Evolutionary conservation across 2,797 vertebrate species (phyloP).

Genomic region (Alosa sapidissima): DNA sequence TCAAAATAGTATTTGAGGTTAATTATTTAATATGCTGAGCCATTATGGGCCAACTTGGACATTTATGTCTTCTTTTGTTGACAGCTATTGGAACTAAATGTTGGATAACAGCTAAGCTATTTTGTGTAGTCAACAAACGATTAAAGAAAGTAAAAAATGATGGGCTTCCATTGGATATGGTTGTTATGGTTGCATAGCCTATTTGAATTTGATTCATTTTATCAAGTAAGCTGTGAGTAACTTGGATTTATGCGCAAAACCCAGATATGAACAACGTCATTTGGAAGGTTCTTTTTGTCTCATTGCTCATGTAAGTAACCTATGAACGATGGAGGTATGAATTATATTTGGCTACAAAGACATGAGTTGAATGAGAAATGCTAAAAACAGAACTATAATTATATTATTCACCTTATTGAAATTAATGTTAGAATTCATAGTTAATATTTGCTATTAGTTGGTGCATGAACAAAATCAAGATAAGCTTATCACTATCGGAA

Average conservation of each 20-base stretch:
- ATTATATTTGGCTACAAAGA: neutral
- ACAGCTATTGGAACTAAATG: no score
- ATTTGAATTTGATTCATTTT: neutral
- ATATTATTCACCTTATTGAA: neutral
- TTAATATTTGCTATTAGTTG: neutral
- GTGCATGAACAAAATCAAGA: neutral
- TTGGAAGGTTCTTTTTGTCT: neutral
- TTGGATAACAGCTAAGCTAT: no score
- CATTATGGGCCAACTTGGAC: neutral
- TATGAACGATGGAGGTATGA: neutral
- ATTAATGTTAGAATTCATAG: neutral
- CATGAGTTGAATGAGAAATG: no score
- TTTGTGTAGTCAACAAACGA: no score
- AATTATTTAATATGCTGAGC: no score
- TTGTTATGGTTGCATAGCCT: no score
- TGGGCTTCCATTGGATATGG: no score
- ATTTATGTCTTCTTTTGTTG: neutral
- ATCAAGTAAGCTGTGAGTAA: neutral
- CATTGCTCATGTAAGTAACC: conserved; percentile 9
- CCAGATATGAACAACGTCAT: neutral
- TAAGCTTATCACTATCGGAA: neutral
- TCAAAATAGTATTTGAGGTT: neutral
- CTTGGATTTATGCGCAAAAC: neutral
- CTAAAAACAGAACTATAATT: no score
- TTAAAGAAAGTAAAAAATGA: no score